A percentile compares a stretch with the other conserved stretches of the same genome.
These are phyloP conservation scores for Heteropelma amictum DNA, from an alignment of 2,888 invertebrate species.

Conservation along the genomic window DNA sequence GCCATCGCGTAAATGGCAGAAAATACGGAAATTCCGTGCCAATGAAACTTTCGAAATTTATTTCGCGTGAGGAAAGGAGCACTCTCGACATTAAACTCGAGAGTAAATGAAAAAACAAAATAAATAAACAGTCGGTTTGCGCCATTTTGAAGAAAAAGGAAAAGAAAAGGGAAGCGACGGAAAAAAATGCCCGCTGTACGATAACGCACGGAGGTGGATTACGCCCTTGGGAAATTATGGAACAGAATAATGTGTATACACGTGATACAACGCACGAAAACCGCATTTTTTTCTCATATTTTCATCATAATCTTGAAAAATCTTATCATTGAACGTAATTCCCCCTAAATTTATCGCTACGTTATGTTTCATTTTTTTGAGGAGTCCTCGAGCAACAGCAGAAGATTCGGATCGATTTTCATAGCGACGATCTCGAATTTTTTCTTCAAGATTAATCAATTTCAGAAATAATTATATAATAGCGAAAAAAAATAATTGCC, in stretches of 20 bases:
- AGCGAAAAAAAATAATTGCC: neutral
- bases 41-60: conserved; percentile 3
- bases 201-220: conserved; percentile 32
- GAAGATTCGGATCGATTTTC: too few species aligned
- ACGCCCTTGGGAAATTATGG: conserved; percentile 45
- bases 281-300: neutral
- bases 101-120: neutral
- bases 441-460: too few species aligned
- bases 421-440: too few species aligned
- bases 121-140: neutral
- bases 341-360: too few species aligned
- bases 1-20: neutral
- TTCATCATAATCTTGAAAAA: neutral
- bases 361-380: too few species aligned
- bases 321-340: neutral
- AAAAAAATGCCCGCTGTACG: conserved; percentile 6
- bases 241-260: neutral
- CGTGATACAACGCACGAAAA: neutral
- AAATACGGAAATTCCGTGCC: conserved; percentile 13
- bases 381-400: too few species aligned
- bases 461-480: too few species aligned
- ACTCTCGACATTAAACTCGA: conserved; percentile 25
- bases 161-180: neutral
- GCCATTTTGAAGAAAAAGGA: neutral
- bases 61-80: neutral